Base-by-base conservation (phyloP, 2,888 invertebrate genomes). In the Minunthozetes semirufus region DNA sequence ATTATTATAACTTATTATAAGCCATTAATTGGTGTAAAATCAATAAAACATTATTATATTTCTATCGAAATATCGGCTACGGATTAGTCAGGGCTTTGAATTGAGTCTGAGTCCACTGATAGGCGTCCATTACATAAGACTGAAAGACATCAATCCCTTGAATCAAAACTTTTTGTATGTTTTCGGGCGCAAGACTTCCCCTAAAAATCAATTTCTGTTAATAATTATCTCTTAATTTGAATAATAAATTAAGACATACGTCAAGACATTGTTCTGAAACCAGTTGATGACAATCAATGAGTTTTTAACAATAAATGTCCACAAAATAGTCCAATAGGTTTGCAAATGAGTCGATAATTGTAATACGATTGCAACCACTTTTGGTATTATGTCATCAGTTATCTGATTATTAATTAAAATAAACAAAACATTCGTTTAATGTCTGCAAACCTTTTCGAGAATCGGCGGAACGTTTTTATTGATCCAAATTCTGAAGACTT, bases 401-500 rank as follows among this genome's bases (percentile, higher is more conserved):
- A 70, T 72, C 75, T 80, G 79, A 13, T 59, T 27, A 4, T 13
- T 38, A 66, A 66, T 13, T 19, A 5, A 38, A 0, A 29, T 17
- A 38, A 29, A 29, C 29, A n/a, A 15, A 33, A 9, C 33, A 9
- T 1, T 8, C 25, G 25, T 29, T 6, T 17, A 17, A 46, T 66
- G 38, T 5, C 1, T 33, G 4, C 76, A 76, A 72, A 80, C 80
- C 80, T 78, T 78, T 46, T 77, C 77, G 6, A 79, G 70, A 13
- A 76, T 15, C 17, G 74, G 73, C 22, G 77, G 76, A 3, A 80
- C 74, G 42, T 80, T 80, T 38, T 78, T 78, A 8, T 74, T 74
- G 13, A 80, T 77, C 79, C 80, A 80, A 9, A 75, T 78, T 72
- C 81, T 77, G 11, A 81, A 77, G 22, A 79, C 79, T 59, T 78